Percentiles rank a stretch among this genome's conserved stretches.
Conservation (phyloP, 2,797 vertebrate species). For the Clarias platycephalus region DNA sequence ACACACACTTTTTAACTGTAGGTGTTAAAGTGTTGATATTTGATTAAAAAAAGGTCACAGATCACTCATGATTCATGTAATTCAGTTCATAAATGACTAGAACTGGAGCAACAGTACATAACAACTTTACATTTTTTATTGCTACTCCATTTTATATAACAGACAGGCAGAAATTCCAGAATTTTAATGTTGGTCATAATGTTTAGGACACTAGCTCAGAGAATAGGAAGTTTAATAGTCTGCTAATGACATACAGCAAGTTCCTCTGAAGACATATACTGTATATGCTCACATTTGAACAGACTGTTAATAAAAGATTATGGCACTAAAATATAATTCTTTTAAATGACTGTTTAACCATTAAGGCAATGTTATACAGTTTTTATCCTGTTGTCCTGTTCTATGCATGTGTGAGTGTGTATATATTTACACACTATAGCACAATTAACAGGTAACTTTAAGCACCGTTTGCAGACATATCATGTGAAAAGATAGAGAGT, state of each 20-base stretch:
- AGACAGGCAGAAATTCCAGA: background rate
- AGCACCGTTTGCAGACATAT: conserved; percentile 21
- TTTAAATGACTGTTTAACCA: background rate
- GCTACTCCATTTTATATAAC: background rate
- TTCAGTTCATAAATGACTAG: background rate
- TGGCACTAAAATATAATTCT: background rate
- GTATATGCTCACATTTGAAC: background rate
- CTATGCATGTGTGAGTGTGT: conserved; percentile 8
- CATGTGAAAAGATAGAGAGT: conserved; percentile 2
- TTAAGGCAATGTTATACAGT: background rate
- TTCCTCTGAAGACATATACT: background rate
- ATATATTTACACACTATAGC: background rate
- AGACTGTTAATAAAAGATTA: conserved; percentile 6
- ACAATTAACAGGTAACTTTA: conserved; percentile 25
- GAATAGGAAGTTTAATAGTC: background rate
- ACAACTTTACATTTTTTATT: background rate
- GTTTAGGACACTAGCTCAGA: background rate
- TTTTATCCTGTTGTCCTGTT: background rate
- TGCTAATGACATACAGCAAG: background rate
- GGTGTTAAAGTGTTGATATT: conserved; percentile 19
- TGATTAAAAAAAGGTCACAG: background rate
- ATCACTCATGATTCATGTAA: background rate
- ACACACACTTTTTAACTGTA: conserved; percentile 3
- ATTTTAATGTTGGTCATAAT: background rate
- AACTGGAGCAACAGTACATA: background rate